These are phyloP conservation scores for Synergus japonicus DNA, from an alignment of 2,888 invertebrate genomes.

Conservation along the genomic window DNA sequence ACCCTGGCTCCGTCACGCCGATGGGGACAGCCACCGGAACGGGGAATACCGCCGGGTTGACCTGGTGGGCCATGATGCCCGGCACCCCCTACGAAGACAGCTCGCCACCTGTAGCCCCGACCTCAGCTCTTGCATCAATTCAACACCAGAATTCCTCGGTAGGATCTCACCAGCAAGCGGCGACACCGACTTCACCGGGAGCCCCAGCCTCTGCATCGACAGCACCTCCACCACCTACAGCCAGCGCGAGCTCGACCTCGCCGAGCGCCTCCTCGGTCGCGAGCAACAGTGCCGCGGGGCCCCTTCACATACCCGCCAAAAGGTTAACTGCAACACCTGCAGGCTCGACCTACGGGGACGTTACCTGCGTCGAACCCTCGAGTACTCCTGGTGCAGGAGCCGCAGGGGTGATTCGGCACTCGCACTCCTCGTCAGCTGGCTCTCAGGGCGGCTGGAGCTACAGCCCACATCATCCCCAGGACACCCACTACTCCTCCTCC, in stretches of 20 bases:
- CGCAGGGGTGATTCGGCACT: slow-evolving; percentile 87
- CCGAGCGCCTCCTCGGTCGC: slow-evolving; percentile 80
- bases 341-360: slow-evolving; percentile 77
- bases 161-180: slow-evolving; percentile 78
- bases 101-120: slow-evolving; percentile 78
- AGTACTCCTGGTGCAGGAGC: slow-evolving; percentile 78
- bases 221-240: slow-evolving; percentile 77
- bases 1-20: slow-evolving; percentile 77
- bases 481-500: slow-evolving; percentile 74
- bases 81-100: slow-evolving; percentile 88
- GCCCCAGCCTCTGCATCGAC: slow-evolving; percentile 74
- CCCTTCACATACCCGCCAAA: slow-evolving; percentile 94
- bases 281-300: slow-evolving; percentile 85
- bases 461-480: slow-evolving; percentile 80
- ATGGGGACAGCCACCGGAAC: slow-evolving; percentile 86
- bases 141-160: slow-evolving; percentile 74
- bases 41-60: slow-evolving; percentile 90
- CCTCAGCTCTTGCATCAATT: slow-evolving; percentile 76
- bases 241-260: slow-evolving; percentile 84
- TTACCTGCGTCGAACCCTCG: slow-evolving; percentile 78
- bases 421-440: slow-evolving; percentile 77
- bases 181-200: slow-evolving; percentile 79
- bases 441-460: slow-evolving; percentile 84
- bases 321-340: slow-evolving; percentile 81
- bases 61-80: slow-evolving; percentile 91